phyloP scores from a whole-genome alignment of 2,113 vertebrate species.

The Tor tambroides region DNA sequence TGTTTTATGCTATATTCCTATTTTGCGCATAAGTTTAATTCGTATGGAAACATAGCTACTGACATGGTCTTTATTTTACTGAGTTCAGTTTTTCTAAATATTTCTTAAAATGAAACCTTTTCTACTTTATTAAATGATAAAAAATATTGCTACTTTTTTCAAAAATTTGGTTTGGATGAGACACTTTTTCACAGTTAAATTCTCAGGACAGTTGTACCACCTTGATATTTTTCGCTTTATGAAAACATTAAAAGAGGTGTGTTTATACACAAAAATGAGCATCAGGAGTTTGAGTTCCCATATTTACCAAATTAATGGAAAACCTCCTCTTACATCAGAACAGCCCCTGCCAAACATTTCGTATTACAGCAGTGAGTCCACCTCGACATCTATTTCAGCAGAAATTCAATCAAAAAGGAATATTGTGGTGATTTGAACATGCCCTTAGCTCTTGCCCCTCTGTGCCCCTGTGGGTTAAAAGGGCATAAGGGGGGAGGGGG shows the following conservation, averaged over 20 bases:
- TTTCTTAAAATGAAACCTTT: no score
- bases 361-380: neutral
- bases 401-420: conserved; percentile 3
- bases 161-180: no score
- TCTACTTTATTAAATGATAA: no score
- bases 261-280: neutral
- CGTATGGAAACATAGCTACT: no score
- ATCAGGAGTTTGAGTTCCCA: neutral
- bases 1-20: no score
- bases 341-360: neutral
- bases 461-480: conserved; percentile 63
- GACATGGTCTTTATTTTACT: no score
- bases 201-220: no score
- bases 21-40: no score
- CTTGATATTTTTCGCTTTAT: no score
- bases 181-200: no score
- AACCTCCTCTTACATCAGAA: neutral
- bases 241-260: neutral
- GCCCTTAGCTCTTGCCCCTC: conserved; percentile 37
- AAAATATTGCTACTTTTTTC: no score
- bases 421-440: conserved; percentile 2
- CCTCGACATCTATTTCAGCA: conserved; percentile 24
- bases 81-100: no score
- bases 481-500: conserved; percentile 43
- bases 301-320: neutral